Evolutionary conservation across 2,113 vertebrate genomes (phyloP).

Genomic region (Oxyura jamaicensis): DNA sequence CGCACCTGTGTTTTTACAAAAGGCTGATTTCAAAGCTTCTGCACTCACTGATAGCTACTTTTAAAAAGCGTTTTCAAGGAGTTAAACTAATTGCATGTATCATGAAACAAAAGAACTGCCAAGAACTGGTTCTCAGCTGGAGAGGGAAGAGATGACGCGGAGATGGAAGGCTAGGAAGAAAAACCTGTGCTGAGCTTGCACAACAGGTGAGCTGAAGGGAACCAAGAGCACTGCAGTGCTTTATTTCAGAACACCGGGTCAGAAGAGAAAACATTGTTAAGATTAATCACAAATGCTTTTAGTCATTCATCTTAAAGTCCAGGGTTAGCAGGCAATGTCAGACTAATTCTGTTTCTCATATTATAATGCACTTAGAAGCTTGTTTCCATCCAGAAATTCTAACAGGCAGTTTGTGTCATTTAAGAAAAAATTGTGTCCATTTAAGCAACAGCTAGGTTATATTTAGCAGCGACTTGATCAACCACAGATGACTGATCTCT

Average conservation of each 20-base stretch:
- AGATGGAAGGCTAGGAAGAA: not conserved
- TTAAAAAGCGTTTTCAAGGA: not conserved
- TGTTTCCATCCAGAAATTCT: not conserved
- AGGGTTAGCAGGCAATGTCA: not conserved
- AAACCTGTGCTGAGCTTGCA: not conserved
- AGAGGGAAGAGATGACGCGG: not conserved
- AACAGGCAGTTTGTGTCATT: not conserved
- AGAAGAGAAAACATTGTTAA: not conserved
- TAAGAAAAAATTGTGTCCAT: not conserved
- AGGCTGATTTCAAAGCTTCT: constrained; percentile 18
- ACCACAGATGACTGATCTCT: not conserved
- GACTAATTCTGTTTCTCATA: not conserved
- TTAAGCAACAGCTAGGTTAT: not conserved
- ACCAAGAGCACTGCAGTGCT: not conserved
- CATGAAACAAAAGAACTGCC: constrained; percentile 20
- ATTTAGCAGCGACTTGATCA: not conserved
- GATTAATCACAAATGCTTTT: not conserved
- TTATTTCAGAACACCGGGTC: not conserved
- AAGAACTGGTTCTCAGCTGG: not conserved
- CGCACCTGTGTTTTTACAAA: not conserved
- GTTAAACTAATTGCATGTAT: not conserved
- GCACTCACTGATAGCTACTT: not conserved
- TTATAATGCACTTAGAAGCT: not conserved
- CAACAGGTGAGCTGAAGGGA: not conserved
- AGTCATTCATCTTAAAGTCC: not conserved